Evolutionary conservation across 2,888 invertebrate genomes (phyloP).

Genomic region (Leucoma salicis): DNA sequence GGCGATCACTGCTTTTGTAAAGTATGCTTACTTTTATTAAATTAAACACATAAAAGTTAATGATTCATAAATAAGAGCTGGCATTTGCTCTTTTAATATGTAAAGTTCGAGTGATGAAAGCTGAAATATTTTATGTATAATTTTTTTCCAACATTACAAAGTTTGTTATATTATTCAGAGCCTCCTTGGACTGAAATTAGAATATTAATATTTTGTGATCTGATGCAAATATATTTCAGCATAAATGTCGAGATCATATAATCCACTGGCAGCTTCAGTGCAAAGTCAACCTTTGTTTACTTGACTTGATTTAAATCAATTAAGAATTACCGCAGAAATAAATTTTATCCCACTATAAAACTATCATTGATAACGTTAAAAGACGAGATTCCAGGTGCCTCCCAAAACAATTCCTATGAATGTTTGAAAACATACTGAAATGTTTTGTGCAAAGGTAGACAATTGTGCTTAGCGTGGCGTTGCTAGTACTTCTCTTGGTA

Average conservation of each 20-base stretch:
- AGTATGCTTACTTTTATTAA: constrained; percentile 23
- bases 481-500: too few species aligned
- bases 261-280: neutral
- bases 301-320: too few species aligned
- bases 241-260: neutral
- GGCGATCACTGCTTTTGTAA: too few species aligned
- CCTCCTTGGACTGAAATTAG: constrained; percentile 17
- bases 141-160: constrained; percentile 17
- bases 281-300: neutral
- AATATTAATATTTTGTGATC: neutral
- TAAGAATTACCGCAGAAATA: too few species aligned
- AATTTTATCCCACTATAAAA: too few species aligned
- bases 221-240: neutral
- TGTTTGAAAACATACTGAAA: too few species aligned
- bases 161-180: constrained; percentile 26
- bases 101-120: constrained; percentile 19
- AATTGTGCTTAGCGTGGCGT: too few species aligned
- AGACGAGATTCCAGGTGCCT: too few species aligned
- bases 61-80: constrained; percentile 21
- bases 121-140: constrained; percentile 17
- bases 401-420: too few species aligned
- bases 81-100: constrained; percentile 13
- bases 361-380: too few species aligned
- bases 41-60: constrained; percentile 24
- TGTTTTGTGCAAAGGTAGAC: too few species aligned